A percentile compares a stretch with the other conserved stretches of the same genome.
Evolutionary conservation across 2,113 vertebrate species (phyloP).

Genomic region (Pterophyllum scalare): DNA sequence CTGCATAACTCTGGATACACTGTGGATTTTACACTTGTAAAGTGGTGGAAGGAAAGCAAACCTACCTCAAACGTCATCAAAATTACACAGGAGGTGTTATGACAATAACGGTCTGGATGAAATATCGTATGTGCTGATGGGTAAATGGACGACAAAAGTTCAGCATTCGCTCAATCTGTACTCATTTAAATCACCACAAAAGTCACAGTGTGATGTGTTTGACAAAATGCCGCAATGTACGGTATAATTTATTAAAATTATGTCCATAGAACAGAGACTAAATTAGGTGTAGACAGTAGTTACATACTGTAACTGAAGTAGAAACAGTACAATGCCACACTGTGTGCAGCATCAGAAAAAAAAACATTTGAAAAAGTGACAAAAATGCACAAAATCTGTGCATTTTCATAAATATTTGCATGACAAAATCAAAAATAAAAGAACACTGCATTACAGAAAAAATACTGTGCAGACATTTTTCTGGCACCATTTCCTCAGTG

Average conservation of each 20-base stretch:
- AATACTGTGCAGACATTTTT: constrained; percentile 20
- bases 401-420: neutral
- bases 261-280: neutral
- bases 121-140: constrained; percentile 36
- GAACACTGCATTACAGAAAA: neutral
- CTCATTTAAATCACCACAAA: constrained; percentile 9
- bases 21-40: neutral
- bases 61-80: constrained; percentile 5
- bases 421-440: neutral
- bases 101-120: constrained; percentile 28
- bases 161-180: constrained; percentile 11
- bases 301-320: neutral
- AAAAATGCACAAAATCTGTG: neutral
- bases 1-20: constrained; percentile 4
- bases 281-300: neutral
- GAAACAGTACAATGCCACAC: neutral
- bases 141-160: constrained; percentile 17
- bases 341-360: neutral
- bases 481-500: constrained; percentile 53
- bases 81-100: constrained; percentile 20
- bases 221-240: neutral
- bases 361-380: neutral
- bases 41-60: constrained; percentile 7
- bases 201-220: neutral
- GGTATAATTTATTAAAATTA: neutral